Base-by-base conservation (phyloP, 2,797 vertebrate species). In the Tadarida brasiliensis region DNA sequence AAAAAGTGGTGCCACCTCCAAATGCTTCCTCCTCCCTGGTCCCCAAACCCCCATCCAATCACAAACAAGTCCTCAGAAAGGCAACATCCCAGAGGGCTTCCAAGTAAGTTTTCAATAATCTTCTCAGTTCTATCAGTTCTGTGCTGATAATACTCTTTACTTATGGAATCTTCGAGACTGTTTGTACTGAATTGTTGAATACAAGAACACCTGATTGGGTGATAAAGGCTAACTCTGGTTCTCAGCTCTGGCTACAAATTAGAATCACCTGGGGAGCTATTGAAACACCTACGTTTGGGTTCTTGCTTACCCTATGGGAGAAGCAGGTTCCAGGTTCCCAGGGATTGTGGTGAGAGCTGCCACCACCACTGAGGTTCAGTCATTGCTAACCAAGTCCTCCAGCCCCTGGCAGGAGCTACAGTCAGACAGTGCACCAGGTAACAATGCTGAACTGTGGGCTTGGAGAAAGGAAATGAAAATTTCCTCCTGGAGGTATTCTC, bases 41-140 rank as follows among this genome's bases (percentile, higher is more conserved):
- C 94, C 97, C 98, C 97, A 99, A 97, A 70, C 98, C 98, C 97
- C 98, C 98, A 87, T 90, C 97, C 97, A 98, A 91, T 92, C 97
- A 98, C 97, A 99, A 98, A 94, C 99, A 99, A 88, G 96, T 96
- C 49, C 96, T 98, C 97, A 98, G 99, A 98, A 99, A 99, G 97
- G 97, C 98, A 7, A 84, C 98, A 97, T 97, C 98, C 39, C 99
- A 99, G 97, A 99, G 98, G 94, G 98, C 98, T 94, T 98, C 98
- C 98, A 99, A 99, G 99, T 99, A 99, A 99, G 99, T 98, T 96
- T 97, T 59, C 84, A 24, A 0, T 82, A 44, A 57, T 73, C 44
- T 47, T 84, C 44, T 77, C 30, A 33, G 16, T 80, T 78, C 6
- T 57, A 11, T 49, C 61, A 73, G 1, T 84, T 83, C 54, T 57